Percentiles rank a stretch among this genome's conserved stretches.
These are phyloP conservation scores for Stomatorhinus walkeri DNA, from an alignment of 2,797 vertebrate species.

Conservation along the genomic window DNA sequence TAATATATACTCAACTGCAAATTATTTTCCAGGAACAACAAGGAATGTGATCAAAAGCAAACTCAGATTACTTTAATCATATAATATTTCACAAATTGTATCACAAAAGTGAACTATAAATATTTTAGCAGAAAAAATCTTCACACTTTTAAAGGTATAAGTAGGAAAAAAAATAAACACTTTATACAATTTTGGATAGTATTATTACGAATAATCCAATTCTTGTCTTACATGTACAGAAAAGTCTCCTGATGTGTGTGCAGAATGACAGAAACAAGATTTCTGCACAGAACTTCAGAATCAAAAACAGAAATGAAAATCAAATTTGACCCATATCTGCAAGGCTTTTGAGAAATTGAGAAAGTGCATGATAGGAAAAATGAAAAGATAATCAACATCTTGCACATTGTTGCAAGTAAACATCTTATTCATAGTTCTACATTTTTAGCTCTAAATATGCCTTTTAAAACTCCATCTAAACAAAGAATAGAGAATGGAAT, in stretches of 20 bases:
- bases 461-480: neutral
- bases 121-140: neutral
- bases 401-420: neutral
- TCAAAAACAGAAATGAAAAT: constrained; percentile 38
- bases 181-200: neutral
- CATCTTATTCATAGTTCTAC: neutral
- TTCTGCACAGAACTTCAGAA: constrained; percentile 29
- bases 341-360: neutral
- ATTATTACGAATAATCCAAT: neutral
- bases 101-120: neutral
- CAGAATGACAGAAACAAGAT: neutral
- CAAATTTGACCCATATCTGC: neutral
- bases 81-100: neutral
- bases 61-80: neutral
- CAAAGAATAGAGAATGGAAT: neutral
- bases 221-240: neutral
- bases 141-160: neutral
- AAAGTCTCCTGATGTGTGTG: neutral
- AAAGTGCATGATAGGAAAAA: neutral
- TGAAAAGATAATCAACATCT: neutral
- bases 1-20: neutral
- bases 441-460: neutral
- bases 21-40: neutral
- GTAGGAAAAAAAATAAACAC: neutral
- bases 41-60: neutral